Percentiles rank a stretch among this genome's conserved stretches.
Conservation (phyloP, 2,888 invertebrate species). For the Cephus nigrinus region DNA sequence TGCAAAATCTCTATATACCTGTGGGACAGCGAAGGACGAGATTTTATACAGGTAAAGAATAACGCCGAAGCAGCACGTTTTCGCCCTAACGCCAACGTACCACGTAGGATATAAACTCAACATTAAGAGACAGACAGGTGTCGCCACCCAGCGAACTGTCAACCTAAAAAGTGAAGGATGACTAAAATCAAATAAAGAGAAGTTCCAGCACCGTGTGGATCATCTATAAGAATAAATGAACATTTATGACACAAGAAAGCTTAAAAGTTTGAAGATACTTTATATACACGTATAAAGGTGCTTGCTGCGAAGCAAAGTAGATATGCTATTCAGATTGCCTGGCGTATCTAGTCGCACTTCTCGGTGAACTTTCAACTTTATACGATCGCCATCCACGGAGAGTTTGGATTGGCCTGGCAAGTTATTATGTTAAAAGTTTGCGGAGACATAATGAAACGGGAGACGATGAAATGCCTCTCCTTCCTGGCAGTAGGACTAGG, state of each 20-base stretch:
- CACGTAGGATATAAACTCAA: not conserved
- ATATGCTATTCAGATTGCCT: not conserved
- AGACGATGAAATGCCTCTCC: not conserved
- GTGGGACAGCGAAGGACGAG: not conserved
- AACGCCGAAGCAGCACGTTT: not conserved
- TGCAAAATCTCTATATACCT: not conserved
- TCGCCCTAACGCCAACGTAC: not conserved
- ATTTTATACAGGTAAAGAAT: not conserved
- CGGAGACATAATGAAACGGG: constrained; percentile 10
- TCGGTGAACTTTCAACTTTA: constrained; percentile 7
- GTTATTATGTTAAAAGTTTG: constrained; percentile 36
- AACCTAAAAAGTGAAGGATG: not conserved
- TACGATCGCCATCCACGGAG: constrained; percentile 4
- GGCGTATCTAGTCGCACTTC: not conserved
- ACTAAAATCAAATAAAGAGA: not conserved
- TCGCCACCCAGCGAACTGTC: not conserved
- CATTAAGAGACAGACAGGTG: not conserved
- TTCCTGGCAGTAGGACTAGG: not conserved
- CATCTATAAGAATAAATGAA: not conserved
- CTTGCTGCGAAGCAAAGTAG: not conserved
- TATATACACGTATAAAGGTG: not conserved
- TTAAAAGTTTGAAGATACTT: not conserved
- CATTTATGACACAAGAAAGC: not conserved
- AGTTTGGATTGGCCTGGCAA: constrained; percentile 23
- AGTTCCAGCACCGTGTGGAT: not conserved